Evolutionary conservation across 2,113 vertebrate species (phyloP).

Genomic region (Chelonoidis abingdonii): DNA sequence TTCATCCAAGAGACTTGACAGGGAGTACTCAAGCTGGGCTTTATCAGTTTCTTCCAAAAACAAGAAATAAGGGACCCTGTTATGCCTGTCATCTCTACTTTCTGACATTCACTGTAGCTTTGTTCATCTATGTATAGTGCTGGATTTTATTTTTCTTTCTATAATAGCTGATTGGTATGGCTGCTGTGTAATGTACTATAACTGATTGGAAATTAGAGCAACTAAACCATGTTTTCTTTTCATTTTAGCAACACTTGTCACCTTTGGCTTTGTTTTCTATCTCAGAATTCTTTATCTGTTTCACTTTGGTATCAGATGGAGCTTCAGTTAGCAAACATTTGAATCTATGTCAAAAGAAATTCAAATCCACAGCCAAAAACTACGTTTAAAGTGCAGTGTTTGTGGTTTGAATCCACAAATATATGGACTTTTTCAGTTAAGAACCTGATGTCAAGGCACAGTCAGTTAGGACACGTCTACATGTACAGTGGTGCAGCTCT

Average conservation of each 20-base stretch:
- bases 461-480: no score
- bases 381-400: neutral
- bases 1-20: neutral
- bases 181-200: neutral
- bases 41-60: neutral
- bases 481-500: no score
- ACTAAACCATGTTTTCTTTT: neutral
- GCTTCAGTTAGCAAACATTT: neutral
- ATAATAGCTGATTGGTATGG: neutral
- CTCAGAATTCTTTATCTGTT: neutral
- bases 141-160: neutral
- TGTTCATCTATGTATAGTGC: neutral
- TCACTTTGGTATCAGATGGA: neutral
- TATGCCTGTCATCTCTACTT: neutral
- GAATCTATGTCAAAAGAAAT: neutral
- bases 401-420: neutral
- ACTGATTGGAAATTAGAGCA: neutral
- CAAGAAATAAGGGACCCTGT: neutral
- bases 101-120: neutral
- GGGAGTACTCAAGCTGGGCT: neutral
- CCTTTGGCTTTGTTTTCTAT: neutral
- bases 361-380: neutral
- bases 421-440: no score
- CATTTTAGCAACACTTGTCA: neutral
- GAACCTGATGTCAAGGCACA: no score